These are phyloP conservation scores for Tiliacea aurago DNA, from an alignment of 2,888 invertebrate species.

Conservation along the genomic window DNA sequence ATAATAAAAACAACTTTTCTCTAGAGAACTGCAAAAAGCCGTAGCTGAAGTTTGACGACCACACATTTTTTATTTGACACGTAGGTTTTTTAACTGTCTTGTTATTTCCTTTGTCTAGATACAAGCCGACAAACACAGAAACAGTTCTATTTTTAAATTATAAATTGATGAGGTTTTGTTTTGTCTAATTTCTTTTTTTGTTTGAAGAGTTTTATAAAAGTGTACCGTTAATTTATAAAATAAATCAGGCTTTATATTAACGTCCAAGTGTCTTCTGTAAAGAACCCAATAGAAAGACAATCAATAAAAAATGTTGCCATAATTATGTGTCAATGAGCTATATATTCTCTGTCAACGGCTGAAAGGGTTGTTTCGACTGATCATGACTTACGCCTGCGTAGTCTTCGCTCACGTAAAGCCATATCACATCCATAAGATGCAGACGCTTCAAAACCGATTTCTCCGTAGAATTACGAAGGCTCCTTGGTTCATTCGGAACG, in stretches of 20 bases:
- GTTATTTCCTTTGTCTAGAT: background rate
- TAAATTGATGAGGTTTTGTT: background rate
- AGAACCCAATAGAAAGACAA: constrained; percentile 26
- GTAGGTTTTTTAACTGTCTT: background rate
- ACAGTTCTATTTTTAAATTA: background rate
- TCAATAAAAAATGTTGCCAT: constrained; percentile 24
- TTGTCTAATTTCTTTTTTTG: background rate
- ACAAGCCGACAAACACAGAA: no score
- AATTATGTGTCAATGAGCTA: background rate
- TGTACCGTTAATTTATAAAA: background rate
- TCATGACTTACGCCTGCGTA: no score
- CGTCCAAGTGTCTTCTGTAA: background rate
- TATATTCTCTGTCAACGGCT: background rate
- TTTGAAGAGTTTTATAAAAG: background rate
- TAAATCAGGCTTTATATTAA: background rate
- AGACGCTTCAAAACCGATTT: no score
- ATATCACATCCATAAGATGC: no score
- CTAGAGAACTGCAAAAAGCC: constrained; percentile 20
- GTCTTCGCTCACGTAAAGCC: no score
- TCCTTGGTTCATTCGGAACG: no score
- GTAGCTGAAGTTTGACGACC: constrained; percentile 34
- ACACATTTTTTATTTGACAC: constrained; percentile 17
- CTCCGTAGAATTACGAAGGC: no score
- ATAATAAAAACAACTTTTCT: constrained; percentile 30
- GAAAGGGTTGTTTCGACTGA: background rate